These are phyloP conservation scores for Hephaestus fuliginosus DNA, from an alignment of 2,797 vertebrate genomes.

Conservation along the genomic window DNA sequence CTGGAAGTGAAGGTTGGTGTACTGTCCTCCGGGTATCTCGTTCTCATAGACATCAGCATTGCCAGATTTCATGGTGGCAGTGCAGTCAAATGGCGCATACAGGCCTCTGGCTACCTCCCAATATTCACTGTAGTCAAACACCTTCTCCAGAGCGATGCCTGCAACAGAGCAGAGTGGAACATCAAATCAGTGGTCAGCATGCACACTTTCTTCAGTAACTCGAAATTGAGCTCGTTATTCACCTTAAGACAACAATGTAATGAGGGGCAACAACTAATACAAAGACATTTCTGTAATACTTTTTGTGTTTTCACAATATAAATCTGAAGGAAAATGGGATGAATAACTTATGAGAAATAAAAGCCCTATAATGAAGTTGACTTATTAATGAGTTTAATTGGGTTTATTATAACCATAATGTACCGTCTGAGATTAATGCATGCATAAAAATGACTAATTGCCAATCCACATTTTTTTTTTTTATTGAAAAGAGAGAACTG, in stretches of 20 bases:
- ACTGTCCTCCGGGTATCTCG: slow-evolving; percentile 97
- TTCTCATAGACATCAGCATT: slow-evolving; percentile 98
- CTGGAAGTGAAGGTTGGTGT: slow-evolving; percentile 97
- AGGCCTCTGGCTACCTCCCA: slow-evolving; percentile 95
- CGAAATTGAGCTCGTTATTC: background rate
- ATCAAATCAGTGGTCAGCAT: slow-evolving; percentile 9
- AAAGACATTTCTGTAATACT: background rate
- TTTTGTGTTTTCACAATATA: background rate
- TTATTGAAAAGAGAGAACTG: background rate
- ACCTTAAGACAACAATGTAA: background rate
- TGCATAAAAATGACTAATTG: background rate
- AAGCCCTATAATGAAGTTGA: background rate
- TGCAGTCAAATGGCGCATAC: slow-evolving; percentile 97
- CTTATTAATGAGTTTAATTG: background rate
- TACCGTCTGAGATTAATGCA: background rate
- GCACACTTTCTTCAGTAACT: background rate
- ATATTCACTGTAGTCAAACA: slow-evolving; percentile 98
- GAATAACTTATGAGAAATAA: background rate
- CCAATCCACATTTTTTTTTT: slow-evolving; percentile 2
- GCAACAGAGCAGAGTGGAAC: slow-evolving; percentile 32
- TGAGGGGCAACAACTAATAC: background rate
- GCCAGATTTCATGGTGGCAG: slow-evolving; percentile 98
- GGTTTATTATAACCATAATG: background rate
- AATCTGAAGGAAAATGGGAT: background rate
- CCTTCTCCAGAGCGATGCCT: slow-evolving; percentile 93